Base-by-base conservation (phyloP, 2,888 invertebrate genomes). In the Cylindroiulus punctatus region DNA sequence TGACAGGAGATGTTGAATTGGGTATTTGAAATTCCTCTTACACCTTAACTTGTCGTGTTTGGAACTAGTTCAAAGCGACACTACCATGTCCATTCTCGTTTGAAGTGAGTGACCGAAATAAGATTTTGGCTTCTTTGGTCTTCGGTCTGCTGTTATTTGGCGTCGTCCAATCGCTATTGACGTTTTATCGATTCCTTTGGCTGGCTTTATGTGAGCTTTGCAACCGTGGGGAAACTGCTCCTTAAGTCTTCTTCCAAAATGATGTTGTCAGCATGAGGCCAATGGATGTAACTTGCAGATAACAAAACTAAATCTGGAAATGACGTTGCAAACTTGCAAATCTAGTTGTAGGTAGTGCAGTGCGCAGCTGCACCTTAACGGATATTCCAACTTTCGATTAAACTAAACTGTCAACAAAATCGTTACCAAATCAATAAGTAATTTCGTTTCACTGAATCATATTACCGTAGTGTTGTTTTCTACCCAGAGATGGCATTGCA, bases 41-140 rank as follows among this genome's bases (percentile, higher is more conserved):
- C 22, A 65, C 57, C 57, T 26, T 26, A 26, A 19, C 22, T 22
- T 10, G 57, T 19, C 57, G 5, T 65, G 57, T 26, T 65, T 19
- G 26, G 26, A 5, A 44, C 44, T 5, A 44, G 44, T 44, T 36
- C 36, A 36, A 36, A 19, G 52, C 19, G 52, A 52, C 5, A 52
- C 52, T 36, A 36, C 7, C 22, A 22, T 10, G 22, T 65, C 57
- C 57, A n/a, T n/a, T 65, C 57, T 65, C 8, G 57, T 65, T 65
- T 65, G 57, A 19, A 22, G 57, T 65, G 57, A 65, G 57, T 65
- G 57, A 65, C 57, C 57, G 22, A 65, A 65, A 65, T 65, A 12
- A 19, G 57, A 65, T 65, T 65, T 65, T 65, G 57, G 57, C 57
- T 65, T 65, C 57, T 65, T 65, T 65, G 22, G 8, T 65, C 57